Base-by-base conservation (phyloP, 2,797 vertebrate species). In the Leptatherina wallacei region DNA sequence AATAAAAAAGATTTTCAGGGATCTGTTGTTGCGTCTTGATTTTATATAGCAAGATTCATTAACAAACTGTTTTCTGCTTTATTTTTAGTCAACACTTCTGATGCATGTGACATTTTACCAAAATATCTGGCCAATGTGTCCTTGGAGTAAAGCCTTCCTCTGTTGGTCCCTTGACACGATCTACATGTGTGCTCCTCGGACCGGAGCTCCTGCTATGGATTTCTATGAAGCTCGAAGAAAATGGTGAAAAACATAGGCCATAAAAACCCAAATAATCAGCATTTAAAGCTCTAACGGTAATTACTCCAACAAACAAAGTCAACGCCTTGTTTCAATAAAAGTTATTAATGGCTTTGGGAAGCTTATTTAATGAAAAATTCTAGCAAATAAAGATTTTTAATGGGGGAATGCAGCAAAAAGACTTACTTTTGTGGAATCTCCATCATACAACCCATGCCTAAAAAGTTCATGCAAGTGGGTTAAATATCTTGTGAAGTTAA, bases 1-100 rank as follows among this genome's bases (percentile, higher is more conserved):
- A 91, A 90, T 91, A 93, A 91, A 90, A 72, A 78, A 14, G 65
- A 69, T 80, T 65, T 83, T 89, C 85, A 88, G 81, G 77, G 63
- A 35, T 75, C 29, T 55, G 47, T 56, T 69, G 42, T 13, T n/a
- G 12, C 36, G 55, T 80, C 38, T 35, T 61, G 33, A 62, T 32
- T 16, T 66, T 70, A 57, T 69, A 20, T 14, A 20, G 42, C 18
- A 44, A 7, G 1, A 20, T n/a, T n/a, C 8, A 49, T 49, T 9
- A 49, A 49, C 18, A 44, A 1, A 44, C 38, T 13, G 6, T 11
- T 8, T 33, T 54, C 13, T 3, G 18, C 10, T 27, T 52, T 44
- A 4, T 29, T 61, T 75, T 44, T 1, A 24, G 47, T 63, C 3
- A 42, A 3, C 51, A n/a, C 22, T 18, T 18, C n/a, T 75, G 54